Percentiles rank a stretch among this genome's conserved stretches.
These are phyloP conservation scores for Meloidogyne exigua DNA, from an alignment of 1,140 invertebrate species.

Conservation along the genomic window DNA sequence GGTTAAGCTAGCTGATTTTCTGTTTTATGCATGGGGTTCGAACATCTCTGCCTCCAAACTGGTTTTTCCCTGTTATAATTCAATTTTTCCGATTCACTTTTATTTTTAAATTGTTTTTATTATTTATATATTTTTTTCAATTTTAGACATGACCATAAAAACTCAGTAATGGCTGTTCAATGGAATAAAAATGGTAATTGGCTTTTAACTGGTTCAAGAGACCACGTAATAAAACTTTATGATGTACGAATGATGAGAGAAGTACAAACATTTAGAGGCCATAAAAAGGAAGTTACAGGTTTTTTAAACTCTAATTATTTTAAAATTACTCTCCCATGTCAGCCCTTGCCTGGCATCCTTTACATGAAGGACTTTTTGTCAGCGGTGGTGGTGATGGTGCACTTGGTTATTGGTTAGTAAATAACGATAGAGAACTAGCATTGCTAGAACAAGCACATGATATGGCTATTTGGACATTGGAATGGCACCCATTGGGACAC, in stretches of 20 bases:
- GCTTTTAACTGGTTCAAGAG: conserved; percentile 91
- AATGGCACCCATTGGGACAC: conserved; percentile 98
- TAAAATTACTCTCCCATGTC: conserved; percentile 29
- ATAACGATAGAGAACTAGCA: conserved; percentile 76
- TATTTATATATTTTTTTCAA: conserved; percentile 23
- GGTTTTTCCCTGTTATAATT: background rate
- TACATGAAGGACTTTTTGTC: conserved; percentile 90
- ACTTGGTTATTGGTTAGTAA: conserved; percentile 50
- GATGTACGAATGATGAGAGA: conserved; percentile 84
- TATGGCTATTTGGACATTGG: conserved; percentile 74
- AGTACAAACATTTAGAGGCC: conserved; percentile 92
- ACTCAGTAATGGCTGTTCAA: conserved; percentile 95
- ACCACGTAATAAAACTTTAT: conserved; percentile 95
- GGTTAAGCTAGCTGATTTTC: background rate
- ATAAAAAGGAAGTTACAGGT: conserved; percentile 96
- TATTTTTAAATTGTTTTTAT: background rate
- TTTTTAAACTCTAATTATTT: conserved; percentile 68
- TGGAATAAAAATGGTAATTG: conserved; percentile 99
- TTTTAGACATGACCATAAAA: conserved; percentile 93
- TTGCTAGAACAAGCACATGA: conserved; percentile 96
- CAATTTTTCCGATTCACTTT: no score
- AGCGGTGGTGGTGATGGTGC: conserved; percentile 96
- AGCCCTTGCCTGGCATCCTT: conserved; percentile 91
- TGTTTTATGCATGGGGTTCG: background rate
- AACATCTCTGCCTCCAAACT: background rate